These are phyloP conservation scores for Pionites leucogaster DNA, from an alignment of 2,113 vertebrate genomes.

Conservation along the genomic window DNA sequence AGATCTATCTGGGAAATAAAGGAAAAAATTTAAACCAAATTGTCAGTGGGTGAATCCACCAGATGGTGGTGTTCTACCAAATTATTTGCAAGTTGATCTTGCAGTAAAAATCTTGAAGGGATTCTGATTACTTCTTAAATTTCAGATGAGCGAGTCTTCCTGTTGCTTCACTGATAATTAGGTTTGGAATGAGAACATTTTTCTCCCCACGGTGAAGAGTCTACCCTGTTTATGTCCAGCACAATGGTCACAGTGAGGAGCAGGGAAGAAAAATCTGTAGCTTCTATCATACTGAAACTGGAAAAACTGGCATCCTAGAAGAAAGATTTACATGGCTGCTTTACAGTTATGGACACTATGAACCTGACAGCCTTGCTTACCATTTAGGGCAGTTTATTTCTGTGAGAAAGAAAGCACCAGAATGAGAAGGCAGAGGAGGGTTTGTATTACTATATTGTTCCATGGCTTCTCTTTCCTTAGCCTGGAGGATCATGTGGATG, in stretches of 20 bases:
- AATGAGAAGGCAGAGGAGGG: not conserved
- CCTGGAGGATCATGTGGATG: not conserved
- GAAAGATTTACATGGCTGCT: not conserved
- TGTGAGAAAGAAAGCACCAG: not conserved
- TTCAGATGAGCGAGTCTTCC: not conserved
- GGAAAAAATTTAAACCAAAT: not conserved
- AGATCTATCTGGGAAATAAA: not conserved
- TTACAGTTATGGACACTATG: not conserved
- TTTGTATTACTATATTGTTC: not conserved
- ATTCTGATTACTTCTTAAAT: slow-evolving; percentile 5
- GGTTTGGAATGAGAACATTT: not conserved
- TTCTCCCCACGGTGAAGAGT: not conserved
- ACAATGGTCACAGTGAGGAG: not conserved
- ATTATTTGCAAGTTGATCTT: slow-evolving; percentile 28
- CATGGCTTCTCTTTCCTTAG: not conserved
- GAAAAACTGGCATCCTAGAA: not conserved
- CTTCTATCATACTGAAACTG: not conserved
- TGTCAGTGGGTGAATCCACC: slow-evolving; percentile 46
- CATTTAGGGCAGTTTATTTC: not conserved
- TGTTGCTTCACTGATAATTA: not conserved
- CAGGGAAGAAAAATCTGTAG: not conserved
- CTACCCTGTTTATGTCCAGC: not conserved
- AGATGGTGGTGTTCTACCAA: slow-evolving; percentile 66
- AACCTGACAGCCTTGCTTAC: not conserved
- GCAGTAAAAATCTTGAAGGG: slow-evolving; percentile 3